Base-by-base conservation (phyloP, 2,113 vertebrate genomes). In the Chaetodon trifascialis region DNA sequence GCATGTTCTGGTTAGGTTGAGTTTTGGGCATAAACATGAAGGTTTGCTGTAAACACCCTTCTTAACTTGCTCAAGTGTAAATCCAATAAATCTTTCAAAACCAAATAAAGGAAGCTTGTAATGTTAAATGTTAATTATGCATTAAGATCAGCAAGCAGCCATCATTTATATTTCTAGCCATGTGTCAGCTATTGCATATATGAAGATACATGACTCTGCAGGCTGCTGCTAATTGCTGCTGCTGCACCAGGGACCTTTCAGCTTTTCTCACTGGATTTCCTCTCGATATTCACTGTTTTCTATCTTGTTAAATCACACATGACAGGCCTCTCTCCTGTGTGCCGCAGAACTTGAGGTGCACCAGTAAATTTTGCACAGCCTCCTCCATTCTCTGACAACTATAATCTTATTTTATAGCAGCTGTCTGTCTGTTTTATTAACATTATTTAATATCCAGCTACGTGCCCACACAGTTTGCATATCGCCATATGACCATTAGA, bases 91-190 rank as follows among this genome's bases (percentile, higher is more conserved):
- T 89, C 70, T 76, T 82, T 82, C 34, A 76, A 59, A 52, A 56
- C 34, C 59, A 78, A 79, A 77, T 67, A 80, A 83, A 80, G n/a
- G 15, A 75, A 77, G n/a, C 21, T 64, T 85, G 58, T 83, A 83
- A 79, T 72, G 42, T 89, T 86, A 81, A 87, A 85, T 63, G 73
- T 88, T 87, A 86, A 91, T 84, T 89, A 79, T 86, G 25, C 73
- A 79, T 82, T 83, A 76, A 76, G 34, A 68, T 82, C 47, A 59
- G 60, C 44, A 25, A 30, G 21, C 25, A 46, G 46, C 4, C 64
- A 38, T 60, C 77, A 76, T 82, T 52, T 87, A 89, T 86, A 77
- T 76, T 77, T 83, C 23, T 25, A 71, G 68, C 12, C 52, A 25
- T 62, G 44, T 70, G 79, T 88, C 88, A 71, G 34, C 60, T 52